Evolutionary conservation across 2,888 invertebrate species (phyloP), one percentile per base, ranked within the genome.

Genomic region (Nephrocerus scutellatus): DNA sequence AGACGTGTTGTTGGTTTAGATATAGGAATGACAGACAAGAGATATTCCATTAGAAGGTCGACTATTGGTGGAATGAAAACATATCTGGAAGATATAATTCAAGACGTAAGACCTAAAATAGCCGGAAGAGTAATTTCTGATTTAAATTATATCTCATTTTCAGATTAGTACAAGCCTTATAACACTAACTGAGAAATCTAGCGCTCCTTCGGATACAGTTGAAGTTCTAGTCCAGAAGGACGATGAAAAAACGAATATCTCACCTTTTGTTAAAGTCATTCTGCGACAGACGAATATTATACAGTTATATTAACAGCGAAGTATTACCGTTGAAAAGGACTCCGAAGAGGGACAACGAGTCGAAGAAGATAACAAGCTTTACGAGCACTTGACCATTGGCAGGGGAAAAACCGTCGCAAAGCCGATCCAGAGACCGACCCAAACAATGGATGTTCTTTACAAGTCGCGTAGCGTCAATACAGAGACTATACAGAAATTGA

Each of bases 331-430:
- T 12, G 73, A 77, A 14, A 74, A 74, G 53, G 74, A 73, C 8
- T 71, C 77, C 0, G 51, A 68, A 1, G 80, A 79, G 52, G 81
- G 73, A 2, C 62, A 60, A 22, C 45, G 49, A 0, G 73, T 77
- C 1, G 76, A 78, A 50, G 70, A 72, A 44, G 74, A 79, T 43
- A 85, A 84, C 59, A 72, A 75, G 30, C 68, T 66, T 32, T 84
- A 85, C 52, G 75, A 78, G n/a, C 79, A 74, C 48, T 71, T 84
- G 26, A 83, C 81, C 0, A 64, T 71, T 1, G 82, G 81, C 1
- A 78, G 76, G 56, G 82, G 82, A 0, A 74, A 77, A 75, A 81
- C 50, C 71, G 83, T 9, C 82, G 82, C 59, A 74, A 77, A 51
- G 71, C 78, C 1, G 65, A 72, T n/a, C 75, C 78, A 9, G 84